phyloP scores from a whole-genome alignment of 2,113 vertebrate species.

The Ammodramus savannarum region DNA sequence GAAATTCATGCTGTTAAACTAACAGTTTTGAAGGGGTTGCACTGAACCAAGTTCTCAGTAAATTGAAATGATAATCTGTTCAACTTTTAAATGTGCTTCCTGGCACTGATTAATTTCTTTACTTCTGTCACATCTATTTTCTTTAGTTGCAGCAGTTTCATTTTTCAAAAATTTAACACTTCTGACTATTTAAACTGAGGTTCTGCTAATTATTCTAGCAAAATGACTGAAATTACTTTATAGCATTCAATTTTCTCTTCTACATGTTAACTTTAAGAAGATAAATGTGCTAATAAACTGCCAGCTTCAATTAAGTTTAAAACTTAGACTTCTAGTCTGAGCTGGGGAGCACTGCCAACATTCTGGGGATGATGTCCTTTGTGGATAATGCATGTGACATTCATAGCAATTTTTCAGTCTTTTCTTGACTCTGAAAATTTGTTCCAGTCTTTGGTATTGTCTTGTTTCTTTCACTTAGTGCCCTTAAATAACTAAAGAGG shows the following conservation, averaged over 20 bases:
- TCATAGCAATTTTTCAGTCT: background rate
- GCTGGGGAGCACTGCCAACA: background rate
- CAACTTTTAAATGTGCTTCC: background rate
- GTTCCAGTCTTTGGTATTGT: background rate
- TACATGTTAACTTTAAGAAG: background rate
- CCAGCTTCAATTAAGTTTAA: slow-evolving; percentile 1
- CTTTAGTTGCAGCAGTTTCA: background rate
- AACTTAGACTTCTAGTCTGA: background rate
- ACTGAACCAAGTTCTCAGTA: background rate
- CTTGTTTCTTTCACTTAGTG: background rate
- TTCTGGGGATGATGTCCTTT: background rate
- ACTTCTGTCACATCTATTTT: slow-evolving; percentile 15
- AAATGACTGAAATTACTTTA: background rate
- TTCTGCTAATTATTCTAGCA: slow-evolving; percentile 32
- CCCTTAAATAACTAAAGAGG: background rate
- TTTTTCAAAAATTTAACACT: background rate
- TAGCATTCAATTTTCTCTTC: background rate
- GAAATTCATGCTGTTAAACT: background rate
- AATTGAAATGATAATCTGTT: slow-evolving; percentile 23
- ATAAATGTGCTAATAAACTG: slow-evolving; percentile 26
- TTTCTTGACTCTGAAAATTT: background rate
- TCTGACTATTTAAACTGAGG: background rate
- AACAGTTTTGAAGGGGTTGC: slow-evolving; percentile 16
- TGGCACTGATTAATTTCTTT: slow-evolving; percentile 21
- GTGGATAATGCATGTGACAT: background rate